Base-by-base conservation (phyloP, 2,888 invertebrate species). In the Ichneumoninae sp. region DNA sequence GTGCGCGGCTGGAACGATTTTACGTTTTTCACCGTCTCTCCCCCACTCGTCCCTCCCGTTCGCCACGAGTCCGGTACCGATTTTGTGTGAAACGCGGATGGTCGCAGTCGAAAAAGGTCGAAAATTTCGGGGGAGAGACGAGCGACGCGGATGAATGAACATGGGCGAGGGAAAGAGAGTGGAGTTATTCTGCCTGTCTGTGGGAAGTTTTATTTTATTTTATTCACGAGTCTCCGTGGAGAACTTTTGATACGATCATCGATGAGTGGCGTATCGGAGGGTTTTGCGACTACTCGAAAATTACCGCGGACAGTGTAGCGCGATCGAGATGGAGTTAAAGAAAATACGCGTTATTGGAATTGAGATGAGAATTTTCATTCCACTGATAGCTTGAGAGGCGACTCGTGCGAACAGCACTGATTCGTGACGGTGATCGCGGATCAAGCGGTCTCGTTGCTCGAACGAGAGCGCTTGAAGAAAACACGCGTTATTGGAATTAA, bases 21-120 rank as follows among this genome's bases (percentile, higher is more conserved):
- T 73, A 52, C 77, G 65, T 87, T 83, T 75, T 82, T 87, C 86
- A 82, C 83, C 87, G 86, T 86, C 87, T 87, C 83, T 69, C 84
- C 73, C 68, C 69, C 75, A 52, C 47, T 19, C 57, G 40, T 33
- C 54, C 22, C 47, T n/a, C 52, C 71, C 74, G 70, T 50, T 50
- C 19, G 47, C 40, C 68, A 36, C 47, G 52, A 68, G n/a, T 54
- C 30, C 52, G 63, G 22, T 54, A n/a, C 63, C 44, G 36, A 74
- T 81, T 52, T 80, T 57, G 36, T 57, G 81, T 70, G 74, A 84
- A 84, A 66, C 36, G 19, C 13, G 16, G 44, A 65, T 44, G 19
- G 47, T 69, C 60, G 54, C 30, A 13, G 30, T 30, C 26, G 66
- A 22, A 69, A 74, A 77, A 50, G 68, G 65, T 78, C n/a, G 13